Conservation (phyloP, 2,888 invertebrate species). For the Rhagonycha fulva region DNA sequence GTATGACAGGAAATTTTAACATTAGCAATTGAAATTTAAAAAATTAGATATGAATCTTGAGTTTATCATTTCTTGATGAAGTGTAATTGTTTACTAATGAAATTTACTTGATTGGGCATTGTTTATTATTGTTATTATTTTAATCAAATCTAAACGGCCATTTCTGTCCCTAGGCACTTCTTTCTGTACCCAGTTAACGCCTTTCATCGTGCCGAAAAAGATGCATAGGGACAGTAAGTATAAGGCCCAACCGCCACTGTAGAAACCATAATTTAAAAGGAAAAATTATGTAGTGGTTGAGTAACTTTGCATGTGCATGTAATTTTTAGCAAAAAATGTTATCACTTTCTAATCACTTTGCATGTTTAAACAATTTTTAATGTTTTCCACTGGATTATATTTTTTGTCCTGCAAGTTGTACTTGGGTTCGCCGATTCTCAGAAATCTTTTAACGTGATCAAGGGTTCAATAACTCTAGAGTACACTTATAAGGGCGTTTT, state of each 20-base stretch:
- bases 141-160: slow-evolving; percentile 12
- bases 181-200: slow-evolving; percentile 30
- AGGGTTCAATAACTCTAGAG: too few relatives aligned
- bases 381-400: background rate
- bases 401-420: background rate
- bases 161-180: slow-evolving; percentile 30
- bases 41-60: background rate
- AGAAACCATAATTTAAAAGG: background rate
- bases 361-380: background rate
- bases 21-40: background rate
- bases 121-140: background rate
- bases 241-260: slow-evolving; percentile 2
- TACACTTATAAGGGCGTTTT: too few relatives aligned
- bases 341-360: background rate
- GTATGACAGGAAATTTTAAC: background rate
- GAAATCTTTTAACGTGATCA: too few relatives aligned
- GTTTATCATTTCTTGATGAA: background rate
- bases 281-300: background rate
- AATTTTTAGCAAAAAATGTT: background rate
- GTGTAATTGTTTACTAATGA: background rate
- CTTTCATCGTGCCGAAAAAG: slow-evolving; percentile 30
- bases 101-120: slow-evolving; percentile 1
- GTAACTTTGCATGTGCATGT: background rate
- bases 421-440: background rate
- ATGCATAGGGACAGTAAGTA: slow-evolving; percentile 30